phyloP scores from a whole-genome alignment of 1,140 invertebrate species.

The Atopsyche davidsoni region DNA sequence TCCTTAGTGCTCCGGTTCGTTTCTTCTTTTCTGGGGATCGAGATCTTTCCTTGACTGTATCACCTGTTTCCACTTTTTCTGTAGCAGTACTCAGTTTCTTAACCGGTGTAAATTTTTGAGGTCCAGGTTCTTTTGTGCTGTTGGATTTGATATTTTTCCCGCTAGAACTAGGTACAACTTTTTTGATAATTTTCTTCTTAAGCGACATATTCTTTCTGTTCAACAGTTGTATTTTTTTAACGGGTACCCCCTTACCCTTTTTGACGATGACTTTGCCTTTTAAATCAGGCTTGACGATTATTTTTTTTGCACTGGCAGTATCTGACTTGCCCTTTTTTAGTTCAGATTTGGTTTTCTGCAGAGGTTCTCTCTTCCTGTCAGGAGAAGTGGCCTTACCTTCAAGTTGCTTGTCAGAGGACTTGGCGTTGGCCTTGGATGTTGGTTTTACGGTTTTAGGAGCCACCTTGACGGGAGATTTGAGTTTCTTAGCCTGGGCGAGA shows the following conservation, averaged over 20 bases:
- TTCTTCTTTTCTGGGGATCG: constrained; percentile 26
- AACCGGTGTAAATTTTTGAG: too few species aligned
- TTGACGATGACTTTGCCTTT: constrained; percentile 7
- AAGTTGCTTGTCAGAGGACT: constrained; percentile 3
- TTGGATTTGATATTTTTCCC: too few species aligned
- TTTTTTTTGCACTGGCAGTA: neutral
- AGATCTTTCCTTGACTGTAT: constrained; percentile 26
- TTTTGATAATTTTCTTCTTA: neutral
- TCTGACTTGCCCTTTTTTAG: constrained; percentile 1
- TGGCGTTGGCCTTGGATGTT: constrained; percentile 1
- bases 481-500: too few species aligned
- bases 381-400: neutral
- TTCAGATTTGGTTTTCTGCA: constrained; percentile 2
- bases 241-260: constrained; percentile 6
- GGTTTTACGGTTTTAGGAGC: neutral
- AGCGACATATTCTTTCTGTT: neutral
- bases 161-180: neutral
- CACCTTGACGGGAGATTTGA: constrained; percentile 18
- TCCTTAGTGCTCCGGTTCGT: constrained; percentile 14
- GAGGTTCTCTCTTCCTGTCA: constrained; percentile 4
- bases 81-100: constrained; percentile 1
- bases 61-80: constrained; percentile 2
- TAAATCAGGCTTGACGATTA: constrained; percentile 3
- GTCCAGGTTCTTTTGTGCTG: too few species aligned
- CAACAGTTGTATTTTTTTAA: neutral